phyloP scores from a whole-genome alignment of 2,113 vertebrate genomes.

The Trichomycterus rosablanca region DNA sequence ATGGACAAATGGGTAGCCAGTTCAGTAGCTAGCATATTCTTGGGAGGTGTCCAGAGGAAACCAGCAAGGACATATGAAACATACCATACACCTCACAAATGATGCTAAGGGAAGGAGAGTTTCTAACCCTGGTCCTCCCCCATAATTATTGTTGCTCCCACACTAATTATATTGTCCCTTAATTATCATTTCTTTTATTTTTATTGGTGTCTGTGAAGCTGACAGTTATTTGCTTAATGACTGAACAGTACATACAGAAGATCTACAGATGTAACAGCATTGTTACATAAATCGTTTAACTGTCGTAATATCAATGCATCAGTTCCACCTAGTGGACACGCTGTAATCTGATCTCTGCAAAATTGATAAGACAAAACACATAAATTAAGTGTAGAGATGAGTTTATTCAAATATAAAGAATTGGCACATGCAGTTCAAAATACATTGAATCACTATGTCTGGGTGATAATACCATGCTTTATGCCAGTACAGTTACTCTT shows the following conservation, averaged over 20 bases:
- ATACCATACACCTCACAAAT: too few species aligned
- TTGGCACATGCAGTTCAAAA: constrained; percentile 26
- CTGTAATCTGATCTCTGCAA: neutral
- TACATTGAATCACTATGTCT: constrained; percentile 16
- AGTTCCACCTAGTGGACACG: constrained; percentile 50
- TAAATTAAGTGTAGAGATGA: neutral
- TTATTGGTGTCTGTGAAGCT: too few species aligned
- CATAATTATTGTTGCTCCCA: too few species aligned
- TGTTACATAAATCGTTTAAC: neutral
- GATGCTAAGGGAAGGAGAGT: too few species aligned
- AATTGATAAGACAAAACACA: neutral
- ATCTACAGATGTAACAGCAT: neutral
- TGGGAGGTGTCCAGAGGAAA: too few species aligned
- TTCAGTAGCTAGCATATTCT: too few species aligned
- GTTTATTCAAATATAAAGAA: constrained; percentile 38
- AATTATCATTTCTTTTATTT: too few species aligned
- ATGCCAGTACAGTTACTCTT: constrained; percentile 14
- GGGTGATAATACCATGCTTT: constrained; percentile 10
- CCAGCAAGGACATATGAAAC: too few species aligned
- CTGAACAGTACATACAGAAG: neutral
- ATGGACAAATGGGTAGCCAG: too few species aligned
- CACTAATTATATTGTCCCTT: too few species aligned
- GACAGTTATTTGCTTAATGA: too few species aligned
- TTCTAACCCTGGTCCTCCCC: too few species aligned
- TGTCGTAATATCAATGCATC: constrained; percentile 16